These are phyloP conservation scores for Liolophura sinensis DNA, from an alignment of 1,140 invertebrate species.

Conservation along the genomic window DNA sequence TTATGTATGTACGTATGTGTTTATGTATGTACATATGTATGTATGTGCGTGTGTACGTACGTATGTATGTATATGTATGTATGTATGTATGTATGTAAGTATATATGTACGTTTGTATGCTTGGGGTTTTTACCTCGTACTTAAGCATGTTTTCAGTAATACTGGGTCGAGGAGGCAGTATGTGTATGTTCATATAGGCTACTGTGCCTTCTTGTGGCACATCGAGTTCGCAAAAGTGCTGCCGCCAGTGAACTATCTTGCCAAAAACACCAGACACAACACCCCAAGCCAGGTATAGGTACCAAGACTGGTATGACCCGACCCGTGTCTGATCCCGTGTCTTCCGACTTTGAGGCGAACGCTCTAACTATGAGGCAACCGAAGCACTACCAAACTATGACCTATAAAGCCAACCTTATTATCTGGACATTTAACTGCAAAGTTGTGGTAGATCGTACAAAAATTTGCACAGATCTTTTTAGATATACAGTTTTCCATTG, in stretches of 20 bases:
- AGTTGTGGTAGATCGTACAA: too few species aligned
- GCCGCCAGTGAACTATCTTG: background rate
- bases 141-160: background rate
- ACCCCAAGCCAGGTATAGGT: too few species aligned
- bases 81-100: conserved; percentile 4
- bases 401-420: too few species aligned
- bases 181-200: background rate
- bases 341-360: too few species aligned
- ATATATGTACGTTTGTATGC: conserved; percentile 6
- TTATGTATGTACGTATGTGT: conserved; percentile 14
- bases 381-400: too few species aligned
- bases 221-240: background rate
- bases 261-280: background rate
- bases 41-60: conserved; percentile 11
- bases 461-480: too few species aligned
- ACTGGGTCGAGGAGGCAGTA: background rate
- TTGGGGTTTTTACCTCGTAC: background rate
- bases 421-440: too few species aligned
- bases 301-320: too few species aligned
- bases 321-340: too few species aligned
- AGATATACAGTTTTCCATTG: too few species aligned
- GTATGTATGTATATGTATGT: conserved; percentile 10
- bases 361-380: too few species aligned
- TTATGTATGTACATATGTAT: conserved; percentile 12
- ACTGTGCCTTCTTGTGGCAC: background rate